These are phyloP conservation scores for Plagiodera versicolora DNA, from an alignment of 2,888 invertebrate species.

Conservation along the genomic window DNA sequence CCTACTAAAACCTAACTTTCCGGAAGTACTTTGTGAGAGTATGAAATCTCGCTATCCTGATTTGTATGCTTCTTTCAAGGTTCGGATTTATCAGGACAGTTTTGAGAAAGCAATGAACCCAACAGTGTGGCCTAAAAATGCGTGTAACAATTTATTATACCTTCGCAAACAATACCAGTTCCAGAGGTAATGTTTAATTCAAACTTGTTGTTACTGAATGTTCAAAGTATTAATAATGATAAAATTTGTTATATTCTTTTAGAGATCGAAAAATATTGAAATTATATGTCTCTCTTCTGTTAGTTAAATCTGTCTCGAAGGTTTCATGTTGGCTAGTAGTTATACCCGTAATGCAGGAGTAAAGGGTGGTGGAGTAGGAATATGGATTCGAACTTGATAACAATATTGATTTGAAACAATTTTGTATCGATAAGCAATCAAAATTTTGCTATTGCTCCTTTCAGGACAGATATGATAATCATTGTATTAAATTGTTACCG, in stretches of 20 bases:
- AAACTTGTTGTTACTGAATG: constrained; percentile 6
- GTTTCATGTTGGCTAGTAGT: too few relatives aligned
- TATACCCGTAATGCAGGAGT: neutral
- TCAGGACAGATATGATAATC: neutral
- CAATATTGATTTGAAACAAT: too few relatives aligned
- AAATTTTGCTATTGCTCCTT: constrained; percentile 11
- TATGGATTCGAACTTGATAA: constrained; percentile 10
- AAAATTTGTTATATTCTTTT: constrained; percentile 10
- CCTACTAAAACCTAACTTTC: constrained; percentile 2
- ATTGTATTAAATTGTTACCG: constrained; percentile 7
- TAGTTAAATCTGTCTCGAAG: constrained; percentile 5
- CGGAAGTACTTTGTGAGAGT: too few relatives aligned
- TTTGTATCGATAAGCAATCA: constrained; percentile 5
- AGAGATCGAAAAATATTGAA: constrained; percentile 9
- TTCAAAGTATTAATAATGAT: too few relatives aligned
- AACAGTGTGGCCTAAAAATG: constrained; percentile 11
- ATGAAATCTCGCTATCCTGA: constrained; percentile 3
- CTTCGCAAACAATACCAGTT: neutral
- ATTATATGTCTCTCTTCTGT: constrained; percentile 6
- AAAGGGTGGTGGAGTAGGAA: constrained; percentile 11
- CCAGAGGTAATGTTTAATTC: constrained; percentile 4
- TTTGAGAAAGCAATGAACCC: constrained; percentile 13
- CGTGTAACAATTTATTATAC: constrained; percentile 8
- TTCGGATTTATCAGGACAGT: constrained; percentile 4
- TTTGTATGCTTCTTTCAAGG: constrained; percentile 4